A percentile compares a stretch with the other conserved stretches of the same genome.
Evolutionary conservation across 2,888 invertebrate species (phyloP).

Genomic region (Punctoribates punctum): DNA sequence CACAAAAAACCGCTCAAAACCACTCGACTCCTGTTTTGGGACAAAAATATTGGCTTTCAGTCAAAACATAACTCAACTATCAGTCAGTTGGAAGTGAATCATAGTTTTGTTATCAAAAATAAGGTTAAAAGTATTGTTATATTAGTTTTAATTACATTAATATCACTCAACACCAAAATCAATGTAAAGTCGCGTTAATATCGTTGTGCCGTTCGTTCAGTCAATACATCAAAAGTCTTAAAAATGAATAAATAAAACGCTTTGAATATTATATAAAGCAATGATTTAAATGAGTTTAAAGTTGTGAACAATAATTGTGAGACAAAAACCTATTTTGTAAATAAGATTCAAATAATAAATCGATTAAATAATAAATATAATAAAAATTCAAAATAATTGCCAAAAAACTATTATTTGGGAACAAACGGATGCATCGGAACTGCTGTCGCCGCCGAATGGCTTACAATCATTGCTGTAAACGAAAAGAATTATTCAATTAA

Average conservation of each 20-base stretch:
- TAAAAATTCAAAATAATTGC: constrained; percentile 1
- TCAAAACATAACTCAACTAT: neutral
- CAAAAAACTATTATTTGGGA: constrained; percentile 39
- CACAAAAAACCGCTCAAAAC: neutral
- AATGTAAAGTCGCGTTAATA: constrained; percentile 29
- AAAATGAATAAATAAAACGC: neutral
- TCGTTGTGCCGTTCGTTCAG: constrained; percentile 35
- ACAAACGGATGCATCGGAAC: constrained; percentile 44
- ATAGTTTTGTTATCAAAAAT: constrained; percentile 25
- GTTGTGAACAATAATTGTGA: neutral
- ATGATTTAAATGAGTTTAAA: too few species aligned
- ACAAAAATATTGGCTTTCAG: constrained; percentile 32
- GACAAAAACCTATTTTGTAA: constrained; percentile 5
- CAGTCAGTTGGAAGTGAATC: neutral
- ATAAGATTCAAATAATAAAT: neutral
- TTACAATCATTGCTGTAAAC: constrained; percentile 41
- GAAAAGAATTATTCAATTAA: neutral
- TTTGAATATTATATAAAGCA: too few species aligned
- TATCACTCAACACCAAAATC: constrained; percentile 34
- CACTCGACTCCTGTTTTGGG: neutral
- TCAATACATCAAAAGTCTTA: neutral
- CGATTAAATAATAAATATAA: neutral
- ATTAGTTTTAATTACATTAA: constrained; percentile 25
- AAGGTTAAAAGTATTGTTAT: constrained; percentile 4
- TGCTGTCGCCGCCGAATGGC: constrained; percentile 40